These are phyloP conservation scores for Paedocypris sp. DNA, from an alignment of 2,113 vertebrate genomes.

Conservation along the genomic window DNA sequence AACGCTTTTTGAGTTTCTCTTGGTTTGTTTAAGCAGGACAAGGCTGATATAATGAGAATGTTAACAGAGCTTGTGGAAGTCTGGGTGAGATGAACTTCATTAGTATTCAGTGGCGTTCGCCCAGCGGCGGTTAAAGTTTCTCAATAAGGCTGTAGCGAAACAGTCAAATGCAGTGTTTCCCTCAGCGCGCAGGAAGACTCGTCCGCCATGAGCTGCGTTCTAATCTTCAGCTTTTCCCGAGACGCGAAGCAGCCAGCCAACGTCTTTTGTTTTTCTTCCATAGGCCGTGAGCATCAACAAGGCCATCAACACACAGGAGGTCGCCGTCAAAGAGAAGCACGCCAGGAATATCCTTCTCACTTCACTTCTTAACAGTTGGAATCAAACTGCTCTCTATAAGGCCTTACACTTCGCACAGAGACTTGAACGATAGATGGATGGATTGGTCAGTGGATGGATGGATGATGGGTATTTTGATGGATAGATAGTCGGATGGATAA, in stretches of 20 bases:
- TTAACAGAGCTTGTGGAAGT: constrained; percentile 41
- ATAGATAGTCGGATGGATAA: no score
- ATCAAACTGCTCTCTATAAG: no score
- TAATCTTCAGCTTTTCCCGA: neutral
- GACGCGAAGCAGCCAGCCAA: neutral
- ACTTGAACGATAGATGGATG: no score
- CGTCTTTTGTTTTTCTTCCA: constrained; percentile 20
- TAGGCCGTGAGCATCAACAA: constrained; percentile 99
- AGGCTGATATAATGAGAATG: no score
- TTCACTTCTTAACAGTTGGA: no score
- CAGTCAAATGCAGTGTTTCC: neutral
- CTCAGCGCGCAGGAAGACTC: neutral
- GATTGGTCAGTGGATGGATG: no score
- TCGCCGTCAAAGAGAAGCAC: constrained; percentile 97
- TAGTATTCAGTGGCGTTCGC: neutral
- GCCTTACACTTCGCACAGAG: no score
- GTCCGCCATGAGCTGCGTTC: neutral
- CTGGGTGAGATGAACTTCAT: neutral
- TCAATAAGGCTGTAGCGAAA: constrained; percentile 5
- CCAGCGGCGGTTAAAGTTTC: constrained; percentile 16
- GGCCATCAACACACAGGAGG: constrained; percentile 98
- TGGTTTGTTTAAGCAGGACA: no score
- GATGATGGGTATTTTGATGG: no score
- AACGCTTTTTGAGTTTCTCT: no score
- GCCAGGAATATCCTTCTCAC: constrained; percentile 94